A percentile compares a stretch with the other conserved stretches of the same genome.
Evolutionary conservation across 2,113 vertebrate genomes (phyloP).

Genomic region (Alectura lathami): DNA sequence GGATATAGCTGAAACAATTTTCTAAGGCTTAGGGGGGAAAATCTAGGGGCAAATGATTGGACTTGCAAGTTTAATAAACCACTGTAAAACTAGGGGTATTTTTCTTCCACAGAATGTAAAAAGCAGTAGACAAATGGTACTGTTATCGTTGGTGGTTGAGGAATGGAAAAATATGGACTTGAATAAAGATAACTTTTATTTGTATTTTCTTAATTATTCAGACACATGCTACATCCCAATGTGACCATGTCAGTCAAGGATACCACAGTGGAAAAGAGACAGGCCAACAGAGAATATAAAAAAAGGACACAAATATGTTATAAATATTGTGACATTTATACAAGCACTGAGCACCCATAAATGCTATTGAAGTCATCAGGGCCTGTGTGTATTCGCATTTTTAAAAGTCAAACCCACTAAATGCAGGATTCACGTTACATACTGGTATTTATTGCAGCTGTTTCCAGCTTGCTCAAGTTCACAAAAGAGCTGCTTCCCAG

Average conservation of each 20-base stretch:
- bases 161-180: constrained; percentile 44
- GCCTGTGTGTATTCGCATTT: constrained; percentile 3
- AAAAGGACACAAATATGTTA: constrained; percentile 56
- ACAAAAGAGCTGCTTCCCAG: constrained; percentile 25
- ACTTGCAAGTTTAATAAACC: background rate
- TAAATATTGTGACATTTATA: constrained; percentile 72
- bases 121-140: background rate
- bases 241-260: constrained; percentile 23
- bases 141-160: constrained; percentile 23
- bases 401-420: constrained; percentile 48
- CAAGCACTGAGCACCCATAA: constrained; percentile 60
- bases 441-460: constrained; percentile 40
- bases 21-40: constrained; percentile 38
- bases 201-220: constrained; percentile 50
- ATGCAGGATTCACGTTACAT: background rate
- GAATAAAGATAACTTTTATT: constrained; percentile 57
- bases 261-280: constrained; percentile 44
- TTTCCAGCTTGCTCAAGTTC: constrained; percentile 38
- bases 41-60: background rate
- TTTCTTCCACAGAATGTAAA: background rate
- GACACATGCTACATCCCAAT: constrained; percentile 40
- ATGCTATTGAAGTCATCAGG: constrained; percentile 67
- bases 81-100: background rate
- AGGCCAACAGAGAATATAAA: constrained; percentile 60
- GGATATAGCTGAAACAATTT: constrained; percentile 61